Evolutionary conservation across 2,888 invertebrate genomes (phyloP), one percentile per base, ranked within the genome.

Genomic region (Morpho achilles): DNA sequence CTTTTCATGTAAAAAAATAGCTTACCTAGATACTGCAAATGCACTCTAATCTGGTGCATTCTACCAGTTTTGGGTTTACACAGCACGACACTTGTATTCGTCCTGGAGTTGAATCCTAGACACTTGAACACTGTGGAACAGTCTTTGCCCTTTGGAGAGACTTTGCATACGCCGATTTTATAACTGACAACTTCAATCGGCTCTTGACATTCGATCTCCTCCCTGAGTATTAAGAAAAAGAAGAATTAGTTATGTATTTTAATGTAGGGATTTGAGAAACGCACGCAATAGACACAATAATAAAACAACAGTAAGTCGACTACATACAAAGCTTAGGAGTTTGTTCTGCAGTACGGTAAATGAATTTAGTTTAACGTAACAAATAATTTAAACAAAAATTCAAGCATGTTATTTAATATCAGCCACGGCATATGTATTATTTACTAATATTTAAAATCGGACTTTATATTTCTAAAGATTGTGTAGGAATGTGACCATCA

Each of bases 41-140:
- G 99, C 41, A 99, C 98, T 66, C 99, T 93, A 71, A 99, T 99
- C 91, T 99, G 99, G 84, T 99, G 99, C 95, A 99, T 99, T 64
- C 99, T 92, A 2, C 99, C 99, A 0, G 99, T 99, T 76, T 96
- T 95, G 1, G 99, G 99, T 76, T 95, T 95, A 90, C 98, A 99
- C 43, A 96, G 92, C 7, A 99, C 98, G 40, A 99, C 96, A 76
- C 99, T 99, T 0, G 97, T 96, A 75, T 94, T 95, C 49, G 96
- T 97, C 79, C 95, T 95, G 3, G 95, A 94, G 84, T 98, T 97
- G 88, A 92, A 97, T 41, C 96, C 96, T 55, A 99, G 87, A 75
- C 96, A 94, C 81, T 96, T 95, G 92, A 99, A 99, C 65, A 95
- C 94, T 0, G 99, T 99, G 8, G 94, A 93, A 77, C 98, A 97